Conservation (phyloP, 2,888 invertebrate genomes). For the Heliconius cydno region DNA sequence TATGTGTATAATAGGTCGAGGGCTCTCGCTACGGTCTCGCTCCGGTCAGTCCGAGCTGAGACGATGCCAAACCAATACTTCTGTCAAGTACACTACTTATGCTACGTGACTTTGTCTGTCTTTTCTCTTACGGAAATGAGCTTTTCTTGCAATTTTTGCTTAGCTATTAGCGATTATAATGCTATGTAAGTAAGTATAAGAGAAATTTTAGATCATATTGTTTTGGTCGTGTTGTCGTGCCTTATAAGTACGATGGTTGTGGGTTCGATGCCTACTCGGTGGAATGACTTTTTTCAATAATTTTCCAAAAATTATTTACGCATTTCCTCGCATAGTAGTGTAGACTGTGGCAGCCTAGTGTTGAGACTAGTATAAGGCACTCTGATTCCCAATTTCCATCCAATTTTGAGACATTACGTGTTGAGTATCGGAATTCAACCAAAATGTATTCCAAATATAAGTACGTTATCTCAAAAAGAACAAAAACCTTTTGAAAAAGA, state of each 20-base stretch:
- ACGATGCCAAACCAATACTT: constrained; percentile 27
- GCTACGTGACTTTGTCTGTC: constrained; percentile 5
- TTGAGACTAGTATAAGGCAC: background rate
- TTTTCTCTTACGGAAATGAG: background rate
- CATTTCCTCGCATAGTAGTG: too few species aligned
- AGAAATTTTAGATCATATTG: background rate
- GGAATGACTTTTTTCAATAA: too few species aligned
- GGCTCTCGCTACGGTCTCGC: constrained; percentile 30
- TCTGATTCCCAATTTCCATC: background rate
- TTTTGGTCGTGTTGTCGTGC: too few species aligned
- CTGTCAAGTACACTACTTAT: constrained; percentile 15
- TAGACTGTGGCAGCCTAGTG: background rate
- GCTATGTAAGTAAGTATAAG: background rate
- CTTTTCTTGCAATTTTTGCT: constrained; percentile 6
- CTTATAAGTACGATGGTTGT: background rate
- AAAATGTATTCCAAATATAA: background rate
- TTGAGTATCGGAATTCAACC: background rate
- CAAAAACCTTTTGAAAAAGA: background rate
- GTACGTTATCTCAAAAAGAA: background rate
- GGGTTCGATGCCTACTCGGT: background rate
- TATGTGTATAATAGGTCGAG: constrained; percentile 35
- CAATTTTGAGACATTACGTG: background rate
- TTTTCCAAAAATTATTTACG: too few species aligned
- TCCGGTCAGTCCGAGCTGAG: constrained; percentile 10
- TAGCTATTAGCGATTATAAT: background rate